phyloP scores from a whole-genome alignment of 2,888 invertebrate genomes.

The Troides helena region DNA sequence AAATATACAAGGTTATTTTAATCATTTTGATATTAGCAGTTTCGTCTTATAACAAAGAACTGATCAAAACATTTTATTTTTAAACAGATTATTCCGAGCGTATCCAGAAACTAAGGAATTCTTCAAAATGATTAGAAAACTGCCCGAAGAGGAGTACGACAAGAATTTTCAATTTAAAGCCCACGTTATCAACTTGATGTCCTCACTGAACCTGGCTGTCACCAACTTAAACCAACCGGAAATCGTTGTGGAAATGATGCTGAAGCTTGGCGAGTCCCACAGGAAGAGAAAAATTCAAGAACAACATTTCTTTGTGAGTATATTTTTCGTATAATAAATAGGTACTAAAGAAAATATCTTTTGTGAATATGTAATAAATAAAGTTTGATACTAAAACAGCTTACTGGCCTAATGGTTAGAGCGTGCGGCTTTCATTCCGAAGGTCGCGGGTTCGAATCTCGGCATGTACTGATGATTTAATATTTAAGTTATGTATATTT shows the following conservation, averaged over 20 bases:
- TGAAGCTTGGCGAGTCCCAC: conserved; percentile 69
- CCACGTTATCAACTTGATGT: conserved; percentile 73
- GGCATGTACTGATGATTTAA: too few relatives aligned
- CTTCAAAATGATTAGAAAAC: conserved; percentile 64
- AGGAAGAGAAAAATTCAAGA: conserved; percentile 57
- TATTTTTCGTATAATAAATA: neutral
- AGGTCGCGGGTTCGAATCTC: too few relatives aligned
- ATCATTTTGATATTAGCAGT: neutral
- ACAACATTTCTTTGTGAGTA: conserved; percentile 63
- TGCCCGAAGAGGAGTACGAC: conserved; percentile 58
- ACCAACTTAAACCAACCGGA: conserved; percentile 67
- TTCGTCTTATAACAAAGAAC: neutral
- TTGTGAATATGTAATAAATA: neutral
- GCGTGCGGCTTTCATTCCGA: too few relatives aligned
- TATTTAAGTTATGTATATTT: too few relatives aligned
- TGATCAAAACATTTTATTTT: neutral
- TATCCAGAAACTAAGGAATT: conserved; percentile 66
- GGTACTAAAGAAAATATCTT: neutral
- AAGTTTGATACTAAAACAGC: too few relatives aligned
- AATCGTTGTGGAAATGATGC: conserved; percentile 68
- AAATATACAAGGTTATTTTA: neutral
- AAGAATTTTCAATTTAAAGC: conserved; percentile 71
- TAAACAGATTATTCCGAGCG: conserved; percentile 52
- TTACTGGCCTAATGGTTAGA: too few relatives aligned
- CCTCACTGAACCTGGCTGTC: conserved; percentile 62